Evolutionary conservation across 2,113 vertebrate genomes (phyloP).

Genomic region (Cromileptes altivelis): DNA sequence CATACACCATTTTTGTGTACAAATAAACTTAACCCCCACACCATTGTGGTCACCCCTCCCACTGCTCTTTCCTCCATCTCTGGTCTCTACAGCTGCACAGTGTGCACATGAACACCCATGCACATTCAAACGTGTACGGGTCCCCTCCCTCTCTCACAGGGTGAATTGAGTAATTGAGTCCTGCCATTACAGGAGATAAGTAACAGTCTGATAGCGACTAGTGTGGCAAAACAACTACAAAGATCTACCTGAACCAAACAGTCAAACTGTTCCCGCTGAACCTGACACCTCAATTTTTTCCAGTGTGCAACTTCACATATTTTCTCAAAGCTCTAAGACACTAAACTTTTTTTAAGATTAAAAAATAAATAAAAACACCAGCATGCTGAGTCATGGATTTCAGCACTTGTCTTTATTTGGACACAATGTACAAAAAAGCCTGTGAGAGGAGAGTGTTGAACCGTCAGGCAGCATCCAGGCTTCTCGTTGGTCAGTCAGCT

Average conservation of each 20-base stretch:
- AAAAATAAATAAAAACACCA: not conserved
- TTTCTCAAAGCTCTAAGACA: not conserved
- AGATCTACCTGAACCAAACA: conserved; percentile 8
- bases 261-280: not conserved
- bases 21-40: conserved; percentile 86
- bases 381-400: conserved; percentile 42
- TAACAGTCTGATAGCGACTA: conserved; percentile 42
- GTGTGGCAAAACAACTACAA: conserved; percentile 38
- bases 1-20: conserved; percentile 86
- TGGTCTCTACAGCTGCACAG: conserved; percentile 72
- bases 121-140: conserved; percentile 42
- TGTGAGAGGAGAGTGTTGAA: not conserved
- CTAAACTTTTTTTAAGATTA: not conserved
- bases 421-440: conserved; percentile 71
- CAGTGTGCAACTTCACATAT: not conserved
- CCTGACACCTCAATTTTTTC: not conserved
- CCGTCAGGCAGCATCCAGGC: conserved; percentile 20
- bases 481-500: conserved; percentile 37
- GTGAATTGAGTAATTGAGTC: conserved; percentile 44
- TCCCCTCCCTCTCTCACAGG: conserved; percentile 45
- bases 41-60: conserved; percentile 82
- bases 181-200: conserved; percentile 43
- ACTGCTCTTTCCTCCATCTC: conserved; percentile 67
- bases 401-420: conserved; percentile 82
- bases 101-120: conserved; percentile 58